Base-by-base conservation (phyloP, 2,888 invertebrate genomes). In the Encarsia formosa region DNA sequence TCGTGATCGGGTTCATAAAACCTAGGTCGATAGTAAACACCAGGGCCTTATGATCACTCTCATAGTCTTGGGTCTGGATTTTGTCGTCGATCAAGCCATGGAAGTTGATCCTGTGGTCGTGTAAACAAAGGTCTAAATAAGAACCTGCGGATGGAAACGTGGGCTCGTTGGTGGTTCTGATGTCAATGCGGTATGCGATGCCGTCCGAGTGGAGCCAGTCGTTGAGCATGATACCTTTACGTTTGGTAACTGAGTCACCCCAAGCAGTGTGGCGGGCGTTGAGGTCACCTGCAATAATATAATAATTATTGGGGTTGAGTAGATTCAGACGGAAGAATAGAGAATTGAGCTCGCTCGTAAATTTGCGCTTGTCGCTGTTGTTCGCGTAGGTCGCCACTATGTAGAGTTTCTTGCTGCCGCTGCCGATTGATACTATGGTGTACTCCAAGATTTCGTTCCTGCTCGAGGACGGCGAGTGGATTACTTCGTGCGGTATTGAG, bases 201-300 rank as follows among this genome's bases (percentile, higher is more conserved):
- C 16, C 23, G 2, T 4, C 15, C 8, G 8, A 15, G 5, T 44
- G 16, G 2, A 13, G 1, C 52, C 54, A 56, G 0, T 46, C 15
- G 8, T 18, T 29, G 1, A 54, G 22, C 2, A 47, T 41, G 26
- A 34, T 40, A 1, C 56, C 56, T 42, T 54, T 32, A 2, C 8
- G 20, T 18, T 42, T 49, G 11, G 24, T 29, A 1, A n/a, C 2
- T 2, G 15, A 16, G 15, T 39, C 40, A 0, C 45, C 39, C 34
- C 34, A 51, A 1, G 5, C 2, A 1, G 34, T 18, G 20, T 41
- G 24, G 11, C 46, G 15, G 1, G 46, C 34, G 9, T 51, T 51
- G 2, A 46, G 24, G 13, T 51, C 46, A 6, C 46, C 51, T 6
- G 51, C 41, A 22, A 46, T 34, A 3, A 51, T 24, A 24, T 13